These are phyloP conservation scores for Plutella xylostella DNA, from an alignment of 2,888 invertebrate species.

Conservation along the genomic window DNA sequence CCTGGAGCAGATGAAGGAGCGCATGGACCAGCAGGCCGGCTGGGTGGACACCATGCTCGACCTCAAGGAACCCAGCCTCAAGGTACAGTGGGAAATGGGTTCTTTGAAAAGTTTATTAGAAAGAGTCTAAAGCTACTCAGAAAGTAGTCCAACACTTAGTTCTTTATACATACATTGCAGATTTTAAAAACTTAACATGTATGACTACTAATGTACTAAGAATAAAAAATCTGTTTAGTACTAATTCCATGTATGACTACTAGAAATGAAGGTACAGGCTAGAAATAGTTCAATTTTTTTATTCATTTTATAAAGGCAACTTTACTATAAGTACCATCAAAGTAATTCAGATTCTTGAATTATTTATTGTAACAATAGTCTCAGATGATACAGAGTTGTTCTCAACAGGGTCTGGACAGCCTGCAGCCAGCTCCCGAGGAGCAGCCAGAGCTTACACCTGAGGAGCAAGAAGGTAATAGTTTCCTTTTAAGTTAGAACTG, in stretches of 20 bases:
- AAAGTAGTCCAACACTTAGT: neutral
- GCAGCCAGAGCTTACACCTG: conserved; percentile 67
- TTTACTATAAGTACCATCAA: neutral
- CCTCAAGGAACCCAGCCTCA: neutral
- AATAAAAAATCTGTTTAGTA: neutral
- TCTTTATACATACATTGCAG: neutral
- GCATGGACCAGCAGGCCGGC: conserved; percentile 29
- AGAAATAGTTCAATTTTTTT: neutral
- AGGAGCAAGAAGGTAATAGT: conserved; percentile 74
- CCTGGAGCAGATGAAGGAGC: conserved; percentile 36
- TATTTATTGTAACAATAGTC: conserved; percentile 23
- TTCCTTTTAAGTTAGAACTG: neutral
- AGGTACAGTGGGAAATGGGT: conserved; percentile 20
- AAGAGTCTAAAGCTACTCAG: neutral
- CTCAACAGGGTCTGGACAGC: conserved; percentile 61
- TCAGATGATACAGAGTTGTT: conserved; percentile 42
- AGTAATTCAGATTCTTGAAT: neutral
- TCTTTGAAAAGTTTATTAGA: neutral
- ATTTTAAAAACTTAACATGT: neutral
- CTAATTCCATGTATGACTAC: neutral
- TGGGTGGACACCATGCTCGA: conserved; percentile 8
- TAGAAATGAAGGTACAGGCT: neutral
- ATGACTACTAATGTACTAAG: neutral
- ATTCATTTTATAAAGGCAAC: neutral
- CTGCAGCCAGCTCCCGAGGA: conserved; percentile 58